Base-by-base conservation (phyloP, 92 coral and sea anemone species). In the Palythoa heliodiscus region DNA sequence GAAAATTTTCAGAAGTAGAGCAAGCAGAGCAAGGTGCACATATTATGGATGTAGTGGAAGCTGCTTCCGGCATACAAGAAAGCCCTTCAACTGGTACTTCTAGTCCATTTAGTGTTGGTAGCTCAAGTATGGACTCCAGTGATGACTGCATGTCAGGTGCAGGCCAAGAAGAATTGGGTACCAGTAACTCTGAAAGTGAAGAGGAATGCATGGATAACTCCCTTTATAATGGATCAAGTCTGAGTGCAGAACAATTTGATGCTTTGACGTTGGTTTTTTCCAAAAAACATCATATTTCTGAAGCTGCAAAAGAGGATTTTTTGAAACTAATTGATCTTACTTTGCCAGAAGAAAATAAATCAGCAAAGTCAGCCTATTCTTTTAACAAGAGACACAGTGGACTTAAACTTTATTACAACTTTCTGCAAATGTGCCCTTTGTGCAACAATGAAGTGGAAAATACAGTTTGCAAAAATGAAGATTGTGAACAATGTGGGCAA, bases 271-370 rank as follows among this genome's bases (percentile, higher is more conserved):
- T 77, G 67, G 89, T 85, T 17, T 64, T 50, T 50, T 88, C 85
- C 40, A 84, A 84, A 67, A 89, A 88, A 57, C 91, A 84, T 23
- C 84, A 23, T 9, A 22, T 39, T 0, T 55, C 91, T 2, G 86
- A 88, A 11, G 71, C 88, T 40, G 89, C 87, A 3, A 88, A 88
- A 25, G 71, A 75, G 15, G 91, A 84, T 55, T 19, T 88, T 47
- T 16, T 88, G 35, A 88, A 88, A 76, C 6, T 88, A 1, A 20
- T 84, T 4, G 64, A 77, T 54, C 3, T 54, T 54, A 2, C 14
- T 9, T 54, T 54, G 60, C 47, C 47, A 2, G 47, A 40, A 40
- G 47, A 40, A 40, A 40, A 40, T 40, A 40, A 40, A 40, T 2
- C 5, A 2, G 47, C 47, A 40, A 40, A 40, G 47, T 40, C 47